A percentile compares a stretch with the other conserved stretches of the same genome.
Evolutionary conservation across 2,797 vertebrate genomes (phyloP).

Genomic region (Spinus pinus): DNA sequence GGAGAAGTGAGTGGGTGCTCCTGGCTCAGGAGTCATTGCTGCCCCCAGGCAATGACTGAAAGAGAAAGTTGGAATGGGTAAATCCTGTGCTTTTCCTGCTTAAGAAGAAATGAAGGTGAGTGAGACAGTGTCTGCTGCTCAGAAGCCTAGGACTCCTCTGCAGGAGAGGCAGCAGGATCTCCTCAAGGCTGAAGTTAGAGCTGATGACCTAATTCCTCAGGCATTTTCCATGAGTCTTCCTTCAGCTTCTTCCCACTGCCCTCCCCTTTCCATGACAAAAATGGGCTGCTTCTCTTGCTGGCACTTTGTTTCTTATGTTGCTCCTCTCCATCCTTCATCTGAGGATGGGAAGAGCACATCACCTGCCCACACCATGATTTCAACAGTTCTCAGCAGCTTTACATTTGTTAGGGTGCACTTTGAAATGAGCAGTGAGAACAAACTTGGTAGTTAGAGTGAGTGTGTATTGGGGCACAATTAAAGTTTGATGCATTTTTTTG

Average conservation of each 20-base stretch:
- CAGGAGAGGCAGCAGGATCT: not conserved
- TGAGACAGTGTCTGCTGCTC: not conserved
- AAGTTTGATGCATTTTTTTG: not conserved
- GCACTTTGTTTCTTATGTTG: rapidly evolving
- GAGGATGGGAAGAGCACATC: rapidly evolving
- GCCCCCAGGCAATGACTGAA: not conserved
- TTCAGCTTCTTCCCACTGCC: not conserved
- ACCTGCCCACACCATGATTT: not conserved
- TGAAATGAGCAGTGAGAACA: not conserved
- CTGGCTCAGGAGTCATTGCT: not conserved
- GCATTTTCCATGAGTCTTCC: not conserved
- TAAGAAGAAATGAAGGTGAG: not conserved
- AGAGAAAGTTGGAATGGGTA: not conserved
- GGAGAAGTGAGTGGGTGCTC: not conserved
- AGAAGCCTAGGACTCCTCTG: not conserved
- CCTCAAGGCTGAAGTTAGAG: not conserved
- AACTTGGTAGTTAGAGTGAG: not conserved
- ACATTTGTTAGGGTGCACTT: not conserved
- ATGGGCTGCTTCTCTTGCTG: not conserved
- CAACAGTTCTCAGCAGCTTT: not conserved
- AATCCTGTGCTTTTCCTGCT: not conserved
- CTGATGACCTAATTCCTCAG: not conserved
- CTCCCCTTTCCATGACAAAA: not conserved
- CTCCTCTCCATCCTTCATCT: not conserved
- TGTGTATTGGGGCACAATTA: not conserved